Conservation (phyloP, 2,888 invertebrate genomes). For the Acanthosepion esculentum region DNA sequence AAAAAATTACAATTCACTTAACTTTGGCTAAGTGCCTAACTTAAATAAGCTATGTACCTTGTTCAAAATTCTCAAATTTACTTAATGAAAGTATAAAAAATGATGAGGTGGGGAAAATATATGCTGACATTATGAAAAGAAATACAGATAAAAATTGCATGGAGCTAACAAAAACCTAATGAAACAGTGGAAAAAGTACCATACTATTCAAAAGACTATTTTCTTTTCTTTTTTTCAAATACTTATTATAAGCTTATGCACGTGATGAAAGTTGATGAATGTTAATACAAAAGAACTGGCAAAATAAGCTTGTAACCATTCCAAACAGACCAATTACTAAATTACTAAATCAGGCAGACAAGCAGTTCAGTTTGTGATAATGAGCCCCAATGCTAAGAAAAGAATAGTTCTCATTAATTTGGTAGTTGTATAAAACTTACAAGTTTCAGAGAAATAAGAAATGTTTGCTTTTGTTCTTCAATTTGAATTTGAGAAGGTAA, state of each 20-base stretch:
- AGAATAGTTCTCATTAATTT: neutral
- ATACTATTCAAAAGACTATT: neutral
- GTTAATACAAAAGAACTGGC: neutral
- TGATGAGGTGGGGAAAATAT: too few species aligned
- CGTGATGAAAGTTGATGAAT: neutral
- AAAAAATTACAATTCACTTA: too few species aligned
- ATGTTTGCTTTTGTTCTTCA: neutral
- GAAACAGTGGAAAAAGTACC: neutral
- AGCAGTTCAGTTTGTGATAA: neutral
- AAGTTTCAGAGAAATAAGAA: neutral
- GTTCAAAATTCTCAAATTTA: too few species aligned
- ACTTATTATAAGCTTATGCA: neutral
- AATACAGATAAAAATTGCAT: neutral
- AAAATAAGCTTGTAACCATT: slow-evolving; percentile 17
- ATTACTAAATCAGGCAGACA: neutral
- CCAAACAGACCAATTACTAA: slow-evolving; percentile 21
- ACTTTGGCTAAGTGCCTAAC: too few species aligned
- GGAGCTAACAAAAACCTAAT: neutral
- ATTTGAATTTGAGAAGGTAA: neutral
- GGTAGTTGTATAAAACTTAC: neutral
- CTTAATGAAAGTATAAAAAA: too few species aligned
- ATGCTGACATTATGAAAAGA: too few species aligned
- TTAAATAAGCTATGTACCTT: too few species aligned
- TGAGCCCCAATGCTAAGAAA: neutral
- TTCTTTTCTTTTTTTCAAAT: neutral